Conservation (phyloP, 2,888 invertebrate genomes). For the Eilema griseolum region DNA sequence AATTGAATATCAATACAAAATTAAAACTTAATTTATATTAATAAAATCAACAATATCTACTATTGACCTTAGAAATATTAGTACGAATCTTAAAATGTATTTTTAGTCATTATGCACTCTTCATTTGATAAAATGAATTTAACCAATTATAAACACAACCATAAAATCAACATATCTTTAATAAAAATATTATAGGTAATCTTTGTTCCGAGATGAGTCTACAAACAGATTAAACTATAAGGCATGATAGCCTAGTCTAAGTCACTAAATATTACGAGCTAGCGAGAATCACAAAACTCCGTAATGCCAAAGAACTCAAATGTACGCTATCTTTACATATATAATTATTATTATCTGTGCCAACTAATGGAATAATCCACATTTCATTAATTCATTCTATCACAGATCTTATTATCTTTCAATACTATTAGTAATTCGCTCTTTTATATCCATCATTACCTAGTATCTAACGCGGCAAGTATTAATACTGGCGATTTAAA, state of each 20-base stretch:
- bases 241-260: conserved; percentile 12
- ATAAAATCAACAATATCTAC: neutral
- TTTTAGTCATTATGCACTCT: conserved; percentile 25
- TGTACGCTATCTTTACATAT: conserved; percentile 22
- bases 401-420: conserved; percentile 56
- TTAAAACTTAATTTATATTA: neutral
- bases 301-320: neutral
- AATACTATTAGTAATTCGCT: conserved; percentile 35
- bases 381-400: conserved; percentile 55
- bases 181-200: conserved; percentile 7
- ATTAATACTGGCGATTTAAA: conserved; percentile 39
- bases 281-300: conserved; percentile 14
- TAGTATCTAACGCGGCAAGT: conserved; percentile 35
- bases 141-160: conserved; percentile 33
- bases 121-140: conserved; percentile 18
- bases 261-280: conserved; percentile 23
- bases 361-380: conserved; percentile 36
- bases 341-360: conserved; percentile 25
- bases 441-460: conserved; percentile 25
- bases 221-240: neutral
- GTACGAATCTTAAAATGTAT: conserved; percentile 9
- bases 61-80: conserved; percentile 7
- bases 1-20: conserved; percentile 1
- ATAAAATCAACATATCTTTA: conserved; percentile 15
- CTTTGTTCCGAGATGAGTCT: conserved; percentile 8